A percentile compares a stretch with the other conserved stretches of the same genome.
Conservation (phyloP, 2,113 vertebrate species). For the Brachyhypopomus occidentalis region DNA sequence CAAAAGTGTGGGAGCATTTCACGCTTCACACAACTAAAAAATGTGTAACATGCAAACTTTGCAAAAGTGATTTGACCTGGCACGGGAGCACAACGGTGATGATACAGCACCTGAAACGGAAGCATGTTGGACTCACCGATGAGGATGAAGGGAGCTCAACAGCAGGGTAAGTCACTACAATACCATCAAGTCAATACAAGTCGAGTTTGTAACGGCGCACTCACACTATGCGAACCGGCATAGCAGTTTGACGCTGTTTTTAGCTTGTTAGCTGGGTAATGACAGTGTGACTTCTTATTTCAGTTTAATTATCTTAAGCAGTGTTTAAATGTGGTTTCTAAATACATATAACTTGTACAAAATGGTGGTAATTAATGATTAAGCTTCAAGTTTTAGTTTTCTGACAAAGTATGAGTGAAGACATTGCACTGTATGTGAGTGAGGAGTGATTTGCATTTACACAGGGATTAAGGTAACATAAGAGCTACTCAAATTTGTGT, state of each 20-base stretch:
- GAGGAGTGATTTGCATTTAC: background rate
- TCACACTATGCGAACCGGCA: background rate
- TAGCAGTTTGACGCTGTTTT: background rate
- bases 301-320: background rate
- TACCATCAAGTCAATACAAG: background rate
- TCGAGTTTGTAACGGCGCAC: background rate
- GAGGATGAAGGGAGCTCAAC: conserved; percentile 7
- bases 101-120: conserved; percentile 3
- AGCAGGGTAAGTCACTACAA: too few species aligned
- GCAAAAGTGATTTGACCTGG: background rate
- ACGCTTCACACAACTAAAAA: background rate
- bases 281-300: background rate
- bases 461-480: background rate
- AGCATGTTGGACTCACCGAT: background rate
- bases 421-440: background rate
- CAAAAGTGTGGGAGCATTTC: background rate
- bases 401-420: background rate
- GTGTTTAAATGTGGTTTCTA: background rate
- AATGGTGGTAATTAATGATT: background rate
- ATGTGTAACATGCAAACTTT: background rate
- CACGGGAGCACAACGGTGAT: conserved; percentile 6
- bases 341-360: background rate
- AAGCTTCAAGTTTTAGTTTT: background rate
- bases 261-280: background rate
- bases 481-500: background rate